Percentiles rank a stretch among this genome's conserved stretches.
Conservation (phyloP, 1,140 invertebrate species). For the Papilio helenus region DNA sequence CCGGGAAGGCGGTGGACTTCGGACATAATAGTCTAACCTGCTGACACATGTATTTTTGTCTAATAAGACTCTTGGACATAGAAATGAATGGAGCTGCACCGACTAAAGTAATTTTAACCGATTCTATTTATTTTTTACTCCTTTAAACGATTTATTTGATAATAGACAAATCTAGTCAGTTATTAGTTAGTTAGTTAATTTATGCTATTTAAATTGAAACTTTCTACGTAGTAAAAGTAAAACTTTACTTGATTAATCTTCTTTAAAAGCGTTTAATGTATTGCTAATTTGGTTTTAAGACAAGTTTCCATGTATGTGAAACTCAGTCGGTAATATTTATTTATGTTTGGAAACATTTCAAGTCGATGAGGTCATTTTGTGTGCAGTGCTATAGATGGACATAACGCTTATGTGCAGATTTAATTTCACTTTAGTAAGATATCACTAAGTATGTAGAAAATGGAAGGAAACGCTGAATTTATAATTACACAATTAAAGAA, state of each 20-base stretch:
- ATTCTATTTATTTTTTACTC: not conserved
- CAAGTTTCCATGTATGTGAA: conserved; percentile 5
- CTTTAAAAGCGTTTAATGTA: not conserved
- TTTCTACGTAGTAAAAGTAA: not conserved
- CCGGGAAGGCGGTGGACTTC: conserved; percentile 34
- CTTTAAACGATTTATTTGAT: not conserved
- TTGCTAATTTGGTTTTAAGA: not conserved
- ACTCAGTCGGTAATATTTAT: not conserved
- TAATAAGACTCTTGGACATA: conserved; percentile 37
- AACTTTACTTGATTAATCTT: not conserved
- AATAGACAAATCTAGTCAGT: too few relatives aligned
- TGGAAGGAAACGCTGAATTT: too few relatives aligned
- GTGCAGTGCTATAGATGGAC: not conserved
- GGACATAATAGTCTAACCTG: conserved; percentile 33
- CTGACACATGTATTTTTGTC: conserved; percentile 42
- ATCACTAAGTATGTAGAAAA: too few relatives aligned
- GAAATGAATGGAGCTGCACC: not conserved
- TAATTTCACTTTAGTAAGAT: not conserved
- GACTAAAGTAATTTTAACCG: not conserved
- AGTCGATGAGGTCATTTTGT: not conserved
- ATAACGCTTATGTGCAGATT: not conserved
- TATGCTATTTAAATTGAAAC: not conserved
- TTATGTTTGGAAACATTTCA: conserved; percentile 11
- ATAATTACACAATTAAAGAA: too few relatives aligned
- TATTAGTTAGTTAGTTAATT: too few relatives aligned